Evolutionary conservation across 2,113 vertebrate genomes (phyloP).

Genomic region (Platichthys flesus): DNA sequence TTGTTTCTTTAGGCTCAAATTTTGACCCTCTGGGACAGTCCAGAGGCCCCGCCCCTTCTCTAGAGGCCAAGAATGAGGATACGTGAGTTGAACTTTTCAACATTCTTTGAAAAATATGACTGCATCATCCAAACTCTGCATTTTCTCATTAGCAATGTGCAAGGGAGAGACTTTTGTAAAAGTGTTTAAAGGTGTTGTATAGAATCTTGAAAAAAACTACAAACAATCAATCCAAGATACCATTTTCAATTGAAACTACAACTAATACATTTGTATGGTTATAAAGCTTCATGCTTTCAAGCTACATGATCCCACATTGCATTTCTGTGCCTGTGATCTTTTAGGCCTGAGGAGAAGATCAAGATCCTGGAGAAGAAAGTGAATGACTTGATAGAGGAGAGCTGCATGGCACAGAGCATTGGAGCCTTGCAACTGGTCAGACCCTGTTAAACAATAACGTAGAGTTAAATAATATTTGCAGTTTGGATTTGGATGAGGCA

Average conservation of each 20-base stretch:
- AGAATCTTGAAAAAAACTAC: too few relatives aligned
- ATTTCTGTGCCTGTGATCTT: neutral
- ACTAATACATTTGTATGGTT: neutral
- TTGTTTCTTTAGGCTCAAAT: slow-evolving; percentile 82
- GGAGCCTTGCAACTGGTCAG: slow-evolving; percentile 91
- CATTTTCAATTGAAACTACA: too few relatives aligned
- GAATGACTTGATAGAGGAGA: slow-evolving; percentile 95
- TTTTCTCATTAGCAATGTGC: neutral
- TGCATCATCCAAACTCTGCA: neutral
- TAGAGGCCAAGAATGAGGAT: slow-evolving; percentile 92
- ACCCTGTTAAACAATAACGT: slow-evolving; percentile 4
- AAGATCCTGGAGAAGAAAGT: slow-evolving; percentile 96
- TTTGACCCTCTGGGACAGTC: slow-evolving; percentile 94
- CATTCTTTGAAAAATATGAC: neutral
- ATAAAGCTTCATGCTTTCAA: neutral
- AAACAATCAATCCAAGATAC: too few relatives aligned
- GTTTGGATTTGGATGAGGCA: neutral
- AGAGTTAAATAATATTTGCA: neutral
- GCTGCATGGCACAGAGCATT: slow-evolving; percentile 90
- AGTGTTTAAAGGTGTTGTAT: neutral
- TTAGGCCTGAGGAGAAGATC: slow-evolving; percentile 93
- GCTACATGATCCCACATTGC: neutral
- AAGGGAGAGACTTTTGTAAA: neutral
- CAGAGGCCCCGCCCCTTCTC: slow-evolving; percentile 89
- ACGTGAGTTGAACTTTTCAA: slow-evolving; percentile 81